A percentile compares a stretch with the other conserved stretches of the same genome.
phyloP scores from a whole-genome alignment of 2,113 vertebrate genomes.

The Lepisosteus oculatus region DNA sequence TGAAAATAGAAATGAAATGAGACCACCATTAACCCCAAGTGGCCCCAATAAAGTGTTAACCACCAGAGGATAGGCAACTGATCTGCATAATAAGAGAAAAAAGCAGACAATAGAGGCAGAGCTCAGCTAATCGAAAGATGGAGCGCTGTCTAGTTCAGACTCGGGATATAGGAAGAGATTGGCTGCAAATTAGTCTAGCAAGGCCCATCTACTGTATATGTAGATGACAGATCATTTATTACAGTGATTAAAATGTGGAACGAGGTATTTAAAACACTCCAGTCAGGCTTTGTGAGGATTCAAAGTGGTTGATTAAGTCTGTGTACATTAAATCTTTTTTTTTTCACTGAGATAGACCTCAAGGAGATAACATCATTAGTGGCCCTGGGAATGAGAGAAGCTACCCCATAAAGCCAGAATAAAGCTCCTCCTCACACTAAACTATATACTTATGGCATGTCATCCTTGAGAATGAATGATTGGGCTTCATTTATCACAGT shows the following conservation, averaged over 20 bases:
- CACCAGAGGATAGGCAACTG: constrained; percentile 7
- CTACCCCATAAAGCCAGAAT: constrained; percentile 15
- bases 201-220: constrained; percentile 7
- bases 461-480: constrained; percentile 42
- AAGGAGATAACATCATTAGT: constrained; percentile 11
- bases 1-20: constrained; percentile 6
- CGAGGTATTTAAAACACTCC: not conserved
- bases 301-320: constrained; percentile 22
- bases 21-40: constrained; percentile 13
- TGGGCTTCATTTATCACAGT: constrained; percentile 40
- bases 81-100: constrained; percentile 22
- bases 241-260: constrained; percentile 26
- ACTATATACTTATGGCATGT: constrained; percentile 2
- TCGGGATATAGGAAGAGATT: not conserved
- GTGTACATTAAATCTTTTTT: constrained; percentile 7
- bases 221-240: constrained; percentile 27
- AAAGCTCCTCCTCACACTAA: not conserved
- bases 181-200: constrained; percentile 1
- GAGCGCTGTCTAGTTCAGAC: not conserved
- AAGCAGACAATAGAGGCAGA: not conserved
- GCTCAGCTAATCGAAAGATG: constrained; percentile 13
- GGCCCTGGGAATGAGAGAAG: not conserved
- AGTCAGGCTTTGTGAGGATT: constrained; percentile 20
- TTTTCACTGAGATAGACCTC: constrained; percentile 16
- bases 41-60: constrained; percentile 10